Base-by-base conservation (phyloP, 2,888 invertebrate genomes). In the Argyresthia goedartella region DNA sequence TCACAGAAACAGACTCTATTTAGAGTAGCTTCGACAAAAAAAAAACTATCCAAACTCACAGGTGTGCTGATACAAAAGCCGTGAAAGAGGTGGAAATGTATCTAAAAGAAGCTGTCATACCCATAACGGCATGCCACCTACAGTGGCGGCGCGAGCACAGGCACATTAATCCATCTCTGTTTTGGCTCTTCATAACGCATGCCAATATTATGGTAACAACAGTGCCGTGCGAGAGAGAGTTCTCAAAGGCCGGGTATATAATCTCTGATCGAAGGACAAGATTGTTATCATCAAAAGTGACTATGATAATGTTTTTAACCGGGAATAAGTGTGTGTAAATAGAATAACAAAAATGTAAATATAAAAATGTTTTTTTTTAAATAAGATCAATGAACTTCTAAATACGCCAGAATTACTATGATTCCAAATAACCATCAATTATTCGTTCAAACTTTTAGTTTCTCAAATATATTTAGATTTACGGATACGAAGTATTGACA, bases 101-200 rank as follows among this genome's bases (percentile, higher is more conserved):
- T 33, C 16, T 46, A 11, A 46, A 46, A 15, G 46, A 46, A 11
- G 16, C 10, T 9, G 16, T 46, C 8, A 15, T 15, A 15, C 33
- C 46, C 10, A 9, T 14, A 33, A 46, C 46, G 16, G 46, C 46
- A 8, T 46, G 46, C 16, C 46, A 14, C 33, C 8, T 46, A 15
- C 46, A 46, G 46, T 46, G 46, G 46, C 15, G 46, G 46, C 46
- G 46, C 7, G 46, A 46, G 10, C 46, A 46, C 16, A 46, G 16
- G 16, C 16, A 14, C 16, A 46, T 46, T 46, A 15, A 46, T 46
- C 46, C 46, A 15, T 9, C 46, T 9, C 46, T 46, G 25, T 46
- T 14, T 16, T 15, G 8, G 16, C 33, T 46, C 16, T 46, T 46
- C 11, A 33, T 46, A 25, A 7, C n/a, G 36, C 33, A 13, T 34